These are phyloP conservation scores for Heliconius cydno DNA, from an alignment of 2,888 invertebrate species.

Conservation along the genomic window DNA sequence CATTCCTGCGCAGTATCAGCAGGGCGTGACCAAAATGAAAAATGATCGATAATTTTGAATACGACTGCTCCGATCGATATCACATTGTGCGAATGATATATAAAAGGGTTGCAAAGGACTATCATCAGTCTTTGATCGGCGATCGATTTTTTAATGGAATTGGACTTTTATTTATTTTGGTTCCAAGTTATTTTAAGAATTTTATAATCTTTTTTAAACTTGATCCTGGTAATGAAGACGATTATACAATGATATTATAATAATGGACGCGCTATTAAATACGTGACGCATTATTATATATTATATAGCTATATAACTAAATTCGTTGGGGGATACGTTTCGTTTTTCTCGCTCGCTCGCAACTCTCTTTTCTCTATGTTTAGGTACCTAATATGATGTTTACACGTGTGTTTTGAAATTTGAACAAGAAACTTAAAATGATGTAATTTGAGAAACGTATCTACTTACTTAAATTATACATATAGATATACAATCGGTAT, in stretches of 20 bases:
- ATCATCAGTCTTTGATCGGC: conserved; percentile 52
- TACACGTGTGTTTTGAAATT: too few relatives aligned
- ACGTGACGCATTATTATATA: background rate
- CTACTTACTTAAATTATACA: too few relatives aligned
- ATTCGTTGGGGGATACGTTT: too few relatives aligned
- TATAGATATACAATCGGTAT: background rate
- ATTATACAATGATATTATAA: conserved; percentile 9
- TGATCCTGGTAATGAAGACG: background rate
- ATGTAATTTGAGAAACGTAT: too few relatives aligned
- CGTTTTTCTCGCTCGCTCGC: too few relatives aligned
- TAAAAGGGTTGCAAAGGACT: conserved; percentile 48
- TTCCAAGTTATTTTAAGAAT: conserved; percentile 36
- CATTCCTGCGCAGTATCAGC: conserved; percentile 32
- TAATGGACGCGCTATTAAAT: too few relatives aligned
- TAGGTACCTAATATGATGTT: background rate
- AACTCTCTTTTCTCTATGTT: background rate
- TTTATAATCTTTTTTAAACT: background rate
- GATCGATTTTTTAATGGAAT: conserved; percentile 44
- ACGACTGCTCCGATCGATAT: conserved; percentile 52
- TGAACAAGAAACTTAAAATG: background rate
- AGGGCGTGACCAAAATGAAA: conserved; percentile 51
- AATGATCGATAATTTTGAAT: conserved; percentile 54
- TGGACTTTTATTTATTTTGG: conserved; percentile 26
- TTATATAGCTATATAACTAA: too few relatives aligned
- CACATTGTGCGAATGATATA: conserved; percentile 52